A percentile compares a stretch with the other conserved stretches of the same genome.
Conservation (phyloP, 2,113 vertebrate species). For the Arizona elegans region DNA sequence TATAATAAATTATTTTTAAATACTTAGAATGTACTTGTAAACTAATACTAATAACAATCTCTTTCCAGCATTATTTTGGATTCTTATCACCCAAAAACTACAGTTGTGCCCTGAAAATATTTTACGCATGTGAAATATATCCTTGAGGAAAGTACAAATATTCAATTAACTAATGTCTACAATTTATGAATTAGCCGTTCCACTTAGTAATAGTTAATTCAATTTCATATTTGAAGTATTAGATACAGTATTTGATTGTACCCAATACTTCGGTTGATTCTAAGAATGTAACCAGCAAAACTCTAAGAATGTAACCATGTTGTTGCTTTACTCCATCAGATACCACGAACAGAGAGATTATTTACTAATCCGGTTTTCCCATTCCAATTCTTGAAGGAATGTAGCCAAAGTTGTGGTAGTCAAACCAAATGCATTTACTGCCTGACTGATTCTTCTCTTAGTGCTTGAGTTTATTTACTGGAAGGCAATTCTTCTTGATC, state of each 20-base stretch:
- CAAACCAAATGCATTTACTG: constrained; percentile 82
- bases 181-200: constrained; percentile 33
- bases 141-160: not conserved
- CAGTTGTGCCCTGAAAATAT: not conserved
- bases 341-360: constrained; percentile 79
- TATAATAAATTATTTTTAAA: not conserved
- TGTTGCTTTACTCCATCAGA: constrained; percentile 69
- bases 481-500: constrained; percentile 72
- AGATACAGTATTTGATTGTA: constrained; percentile 37
- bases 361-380: constrained; percentile 82
- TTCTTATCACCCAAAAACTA: not conserved
- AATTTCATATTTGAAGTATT: constrained; percentile 55
- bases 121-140: not conserved
- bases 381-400: constrained; percentile 81
- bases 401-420: constrained; percentile 72
- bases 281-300: constrained; percentile 28
- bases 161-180: constrained; percentile 28
- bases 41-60: not conserved
- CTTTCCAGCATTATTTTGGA: not conserved
- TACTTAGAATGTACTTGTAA: not conserved
- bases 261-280: constrained; percentile 54
- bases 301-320: constrained; percentile 67
- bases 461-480: constrained; percentile 68
- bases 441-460: constrained; percentile 74
- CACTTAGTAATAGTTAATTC: constrained; percentile 42